phyloP scores from a whole-genome alignment of 2,797 vertebrate species.

The Cyclura pinguis region DNA sequence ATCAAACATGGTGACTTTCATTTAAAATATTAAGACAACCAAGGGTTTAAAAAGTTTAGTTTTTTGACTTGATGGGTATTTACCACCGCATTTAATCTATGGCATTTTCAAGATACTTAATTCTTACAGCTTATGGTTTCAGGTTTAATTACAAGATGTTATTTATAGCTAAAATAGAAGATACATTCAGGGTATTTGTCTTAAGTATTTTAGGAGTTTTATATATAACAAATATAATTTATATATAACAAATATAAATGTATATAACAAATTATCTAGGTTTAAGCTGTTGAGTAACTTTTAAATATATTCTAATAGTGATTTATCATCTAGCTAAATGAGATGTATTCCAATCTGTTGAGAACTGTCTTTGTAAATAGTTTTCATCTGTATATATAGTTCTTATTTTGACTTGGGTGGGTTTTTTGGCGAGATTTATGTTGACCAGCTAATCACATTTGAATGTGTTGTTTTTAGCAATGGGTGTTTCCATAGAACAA shows the following conservation, averaged over 20 bases:
- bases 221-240: not conserved
- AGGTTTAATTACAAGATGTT: not conserved
- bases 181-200: not conserved
- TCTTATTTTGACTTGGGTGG: not conserved
- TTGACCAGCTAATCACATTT: slow-evolving; percentile 64
- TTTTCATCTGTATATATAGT: slow-evolving; percentile 35
- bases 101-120: not conserved
- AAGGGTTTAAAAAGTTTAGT: not conserved
- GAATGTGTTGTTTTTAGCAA: slow-evolving; percentile 57
- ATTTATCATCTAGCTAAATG: not conserved
- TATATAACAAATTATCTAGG: not conserved
- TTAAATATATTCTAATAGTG: not conserved
- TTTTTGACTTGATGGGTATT: not conserved
- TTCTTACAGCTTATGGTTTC: not conserved
- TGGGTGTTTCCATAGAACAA: slow-evolving; percentile 47
- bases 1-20: not conserved
- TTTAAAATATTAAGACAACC: not conserved
- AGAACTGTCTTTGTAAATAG: slow-evolving; percentile 42
- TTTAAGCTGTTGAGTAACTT: not conserved
- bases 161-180: not conserved
- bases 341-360: slow-evolving; percentile 33
- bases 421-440: slow-evolving; percentile 43
- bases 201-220: not conserved
- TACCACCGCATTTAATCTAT: too few relatives aligned
- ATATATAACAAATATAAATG: too few relatives aligned